A percentile compares a stretch with the other conserved stretches of the same genome.
Evolutionary conservation across 2,888 invertebrate genomes (phyloP).

Genomic region (Drosophila vallismaia): DNA sequence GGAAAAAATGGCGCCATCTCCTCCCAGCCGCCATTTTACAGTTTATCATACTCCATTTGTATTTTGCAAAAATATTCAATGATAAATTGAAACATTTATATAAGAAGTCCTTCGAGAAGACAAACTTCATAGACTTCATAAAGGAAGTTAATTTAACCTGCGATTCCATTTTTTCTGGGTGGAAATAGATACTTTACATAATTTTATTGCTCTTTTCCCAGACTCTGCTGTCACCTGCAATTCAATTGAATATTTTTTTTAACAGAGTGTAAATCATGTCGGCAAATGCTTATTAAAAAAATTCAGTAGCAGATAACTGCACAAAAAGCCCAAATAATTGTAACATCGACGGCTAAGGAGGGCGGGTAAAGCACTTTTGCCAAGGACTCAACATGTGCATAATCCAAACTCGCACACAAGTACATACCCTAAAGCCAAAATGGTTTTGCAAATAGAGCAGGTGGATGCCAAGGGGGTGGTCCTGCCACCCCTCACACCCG

Average conservation of each 20-base stretch:
- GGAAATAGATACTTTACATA: slow-evolving; percentile 14
- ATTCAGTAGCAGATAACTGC: slow-evolving; percentile 41
- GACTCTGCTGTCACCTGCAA: slow-evolving; percentile 8
- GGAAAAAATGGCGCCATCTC: not conserved
- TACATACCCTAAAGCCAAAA: slow-evolving; percentile 11
- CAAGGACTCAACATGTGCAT: slow-evolving; percentile 67
- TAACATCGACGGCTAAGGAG: not conserved
- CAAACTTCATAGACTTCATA: not conserved
- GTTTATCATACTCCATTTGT: not conserved
- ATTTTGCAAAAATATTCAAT: not conserved
- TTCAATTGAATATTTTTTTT: slow-evolving; percentile 33
- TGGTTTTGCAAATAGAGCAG: slow-evolving; percentile 66
- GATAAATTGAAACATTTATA: not conserved
- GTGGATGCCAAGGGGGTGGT: slow-evolving; percentile 33
- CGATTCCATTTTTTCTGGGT: not conserved
- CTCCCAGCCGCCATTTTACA: not conserved
- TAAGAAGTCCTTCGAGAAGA: not conserved
- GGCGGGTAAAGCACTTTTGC: slow-evolving; percentile 26
- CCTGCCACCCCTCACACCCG: slow-evolving; percentile 1
- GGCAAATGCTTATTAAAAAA: slow-evolving; percentile 64
- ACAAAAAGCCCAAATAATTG: slow-evolving; percentile 7
- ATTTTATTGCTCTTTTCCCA: slow-evolving; percentile 10
- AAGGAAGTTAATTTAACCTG: not conserved
- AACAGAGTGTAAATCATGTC: slow-evolving; percentile 52
- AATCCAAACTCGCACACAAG: slow-evolving; percentile 44